Evolutionary conservation across 2,888 invertebrate genomes (phyloP), one percentile per base, ranked within the genome.

Genomic region (Eucriotettix oculatus): DNA sequence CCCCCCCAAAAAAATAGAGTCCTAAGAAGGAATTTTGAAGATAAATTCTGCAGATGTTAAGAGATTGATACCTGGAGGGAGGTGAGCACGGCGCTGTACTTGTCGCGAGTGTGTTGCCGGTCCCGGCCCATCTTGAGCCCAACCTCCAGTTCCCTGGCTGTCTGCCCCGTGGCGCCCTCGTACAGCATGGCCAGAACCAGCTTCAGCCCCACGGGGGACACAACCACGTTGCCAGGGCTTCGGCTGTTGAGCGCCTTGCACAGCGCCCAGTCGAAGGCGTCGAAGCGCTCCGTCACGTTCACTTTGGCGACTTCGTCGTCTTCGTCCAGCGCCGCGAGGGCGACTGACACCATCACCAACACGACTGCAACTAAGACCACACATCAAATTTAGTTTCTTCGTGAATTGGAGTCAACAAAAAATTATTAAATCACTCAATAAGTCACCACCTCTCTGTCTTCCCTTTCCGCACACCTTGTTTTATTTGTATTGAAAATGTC

Each of bases 161-260:
- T 55, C 40, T 11, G 12, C 9, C 55, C 55, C n/a, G 55, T n/a
- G n/a, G 55, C 55, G 11, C 55, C 55, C 71, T 89, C 87, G 52
- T 81, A 82, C 1, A 90, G 74, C 66, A 90, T 78, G 0, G 84
- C 84, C 63, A 90, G 70, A 0, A 86, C 81, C 64, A 89, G 68
- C 73, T 90, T 89, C 54, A 89, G 71, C 2, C 89, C 87, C 63
- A 90, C 75, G 0, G 90, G 89, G 0, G 90, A 90, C 55, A 89
- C 69, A 17, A 90, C 74, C 59, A 87, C 76, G 72, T 90, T 90
- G 14, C 78, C 80, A 10, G 74, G 68, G 5, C 81, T 75, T 11
- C 73, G 73, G 5, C 77, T 73, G 2, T 79, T 75, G 62, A 83
- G 74, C n/a, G 77, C 81, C 76, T 82, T 83, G 16, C 85, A 76